Percentiles rank a stretch among this genome's conserved stretches.
phyloP scores from a whole-genome alignment of 2,888 invertebrate genomes.

The Entomobrya multifasciata region DNA sequence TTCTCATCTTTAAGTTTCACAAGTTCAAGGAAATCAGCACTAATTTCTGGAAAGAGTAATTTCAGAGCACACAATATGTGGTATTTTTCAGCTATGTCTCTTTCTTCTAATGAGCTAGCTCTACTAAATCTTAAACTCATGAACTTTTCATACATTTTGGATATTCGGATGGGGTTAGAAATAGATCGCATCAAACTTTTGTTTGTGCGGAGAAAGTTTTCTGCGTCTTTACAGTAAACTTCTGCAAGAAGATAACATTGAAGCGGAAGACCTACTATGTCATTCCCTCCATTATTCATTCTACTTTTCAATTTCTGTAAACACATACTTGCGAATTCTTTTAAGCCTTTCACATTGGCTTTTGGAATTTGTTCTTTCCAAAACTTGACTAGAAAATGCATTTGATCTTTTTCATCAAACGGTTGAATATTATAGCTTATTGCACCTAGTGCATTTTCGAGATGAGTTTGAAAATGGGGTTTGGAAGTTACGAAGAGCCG shows the following conservation, averaged over 20 bases:
- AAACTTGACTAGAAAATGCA: neutral
- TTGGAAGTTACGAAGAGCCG: neutral
- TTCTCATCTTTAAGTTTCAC: too few relatives aligned
- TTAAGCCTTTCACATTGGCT: neutral
- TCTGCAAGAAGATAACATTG: slow-evolving; percentile 17
- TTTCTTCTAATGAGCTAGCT: too few relatives aligned
- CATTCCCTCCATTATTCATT: neutral
- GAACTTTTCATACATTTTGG: too few relatives aligned
- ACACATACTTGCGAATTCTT: neutral
- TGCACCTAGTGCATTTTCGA: neutral
- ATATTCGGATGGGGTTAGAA: too few relatives aligned
- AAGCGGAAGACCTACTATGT: neutral
- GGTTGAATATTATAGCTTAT: neutral
- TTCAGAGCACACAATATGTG: too few relatives aligned
- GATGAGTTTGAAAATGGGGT: neutral
- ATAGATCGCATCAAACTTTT: too few relatives aligned
- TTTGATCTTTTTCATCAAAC: neutral
- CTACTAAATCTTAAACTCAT: too few relatives aligned
- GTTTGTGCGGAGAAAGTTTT: too few relatives aligned
- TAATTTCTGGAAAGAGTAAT: too few relatives aligned
- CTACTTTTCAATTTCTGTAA: neutral
- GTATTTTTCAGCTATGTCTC: too few relatives aligned
- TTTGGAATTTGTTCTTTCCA: neutral
- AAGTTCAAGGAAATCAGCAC: too few relatives aligned
- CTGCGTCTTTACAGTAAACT: neutral